Conservation (phyloP, 2,888 invertebrate genomes). For the Caenorhabditis angaria region DNA sequence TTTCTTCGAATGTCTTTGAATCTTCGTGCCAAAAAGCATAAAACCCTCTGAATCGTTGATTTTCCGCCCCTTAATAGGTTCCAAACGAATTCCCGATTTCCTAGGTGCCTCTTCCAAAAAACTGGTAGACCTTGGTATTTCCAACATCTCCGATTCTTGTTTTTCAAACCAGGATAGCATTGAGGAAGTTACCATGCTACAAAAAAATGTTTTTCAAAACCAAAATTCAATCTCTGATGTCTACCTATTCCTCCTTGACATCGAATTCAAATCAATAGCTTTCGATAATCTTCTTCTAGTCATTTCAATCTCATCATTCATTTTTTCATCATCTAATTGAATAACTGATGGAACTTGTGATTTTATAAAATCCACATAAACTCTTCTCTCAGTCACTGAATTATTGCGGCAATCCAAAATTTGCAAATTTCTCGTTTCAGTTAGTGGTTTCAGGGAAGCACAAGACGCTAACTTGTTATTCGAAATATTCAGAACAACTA, state of each 20-base stretch:
- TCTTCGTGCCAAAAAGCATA: neutral
- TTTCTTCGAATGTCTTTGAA: neutral
- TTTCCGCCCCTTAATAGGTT: slow-evolving; percentile 1
- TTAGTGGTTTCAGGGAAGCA: slow-evolving; percentile 36
- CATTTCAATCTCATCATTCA: slow-evolving; percentile 27
- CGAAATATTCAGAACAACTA: slow-evolving; percentile 22
- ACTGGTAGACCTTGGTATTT: neutral
- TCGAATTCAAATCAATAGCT: slow-evolving; percentile 26
- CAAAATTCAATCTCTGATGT: neutral
- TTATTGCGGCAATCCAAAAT: slow-evolving; percentile 44
- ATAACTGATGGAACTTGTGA: slow-evolving; percentile 29
- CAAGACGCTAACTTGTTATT: slow-evolving; percentile 40
- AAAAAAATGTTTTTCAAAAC: neutral
- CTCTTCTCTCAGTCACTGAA: slow-evolving; percentile 40
- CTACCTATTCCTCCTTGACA: slow-evolving; percentile 30
- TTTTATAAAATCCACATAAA: slow-evolving; percentile 43
- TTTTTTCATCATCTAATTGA: slow-evolving; percentile 27
- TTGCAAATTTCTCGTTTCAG: slow-evolving; percentile 25
- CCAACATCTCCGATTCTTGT: neutral
- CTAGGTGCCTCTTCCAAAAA: neutral
- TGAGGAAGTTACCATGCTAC: slow-evolving; percentile 10
- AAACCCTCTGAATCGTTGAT: neutral
- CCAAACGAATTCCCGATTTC: neutral
- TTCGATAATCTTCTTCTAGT: slow-evolving; percentile 27
- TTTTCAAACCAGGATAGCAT: slow-evolving; percentile 14